A percentile compares a stretch with the other conserved stretches of the same genome.
Evolutionary conservation across 2,113 vertebrate genomes (phyloP).

Genomic region (Nibea albiflora): DNA sequence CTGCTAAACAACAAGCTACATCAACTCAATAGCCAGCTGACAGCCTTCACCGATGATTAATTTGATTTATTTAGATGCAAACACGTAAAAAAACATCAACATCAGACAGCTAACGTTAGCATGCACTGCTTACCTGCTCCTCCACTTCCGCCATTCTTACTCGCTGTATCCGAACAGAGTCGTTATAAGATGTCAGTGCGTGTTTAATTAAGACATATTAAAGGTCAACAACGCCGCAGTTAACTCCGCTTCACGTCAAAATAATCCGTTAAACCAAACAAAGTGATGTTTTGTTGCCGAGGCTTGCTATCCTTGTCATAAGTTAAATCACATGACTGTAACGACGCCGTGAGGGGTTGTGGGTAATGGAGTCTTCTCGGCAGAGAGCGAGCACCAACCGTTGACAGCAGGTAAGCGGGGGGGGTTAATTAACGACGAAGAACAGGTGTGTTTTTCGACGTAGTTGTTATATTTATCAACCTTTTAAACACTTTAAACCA

Average conservation of each 20-base stretch:
- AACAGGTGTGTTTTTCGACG: not conserved
- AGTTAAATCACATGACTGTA: conserved; percentile 84
- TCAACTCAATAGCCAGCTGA: not conserved
- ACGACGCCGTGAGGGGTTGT: conserved; percentile 57
- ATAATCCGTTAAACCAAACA: not conserved
- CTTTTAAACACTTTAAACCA: not conserved
- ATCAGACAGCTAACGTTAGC: conserved; percentile 65
- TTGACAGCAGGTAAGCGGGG: not conserved
- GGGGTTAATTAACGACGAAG: not conserved
- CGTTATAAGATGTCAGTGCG: not conserved
- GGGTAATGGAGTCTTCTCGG: conserved; percentile 77
- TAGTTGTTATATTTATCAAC: accelerated
- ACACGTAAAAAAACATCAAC: not conserved
- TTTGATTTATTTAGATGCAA: not conserved
- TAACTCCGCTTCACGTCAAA: not conserved
- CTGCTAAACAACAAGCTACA: not conserved
- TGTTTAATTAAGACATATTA: not conserved
- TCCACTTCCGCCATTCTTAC: conserved; percentile 89
- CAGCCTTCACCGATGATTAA: not conserved
- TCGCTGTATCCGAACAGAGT: not conserved
- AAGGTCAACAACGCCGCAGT: not conserved
- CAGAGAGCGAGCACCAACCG: not conserved
- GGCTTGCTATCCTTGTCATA: conserved; percentile 37
- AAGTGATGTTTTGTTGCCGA: conserved; percentile 48
- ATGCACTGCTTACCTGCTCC: conserved; percentile 85